Conservation (phyloP, 2,797 vertebrate genomes). For the Crocidura indochinensis region DNA sequence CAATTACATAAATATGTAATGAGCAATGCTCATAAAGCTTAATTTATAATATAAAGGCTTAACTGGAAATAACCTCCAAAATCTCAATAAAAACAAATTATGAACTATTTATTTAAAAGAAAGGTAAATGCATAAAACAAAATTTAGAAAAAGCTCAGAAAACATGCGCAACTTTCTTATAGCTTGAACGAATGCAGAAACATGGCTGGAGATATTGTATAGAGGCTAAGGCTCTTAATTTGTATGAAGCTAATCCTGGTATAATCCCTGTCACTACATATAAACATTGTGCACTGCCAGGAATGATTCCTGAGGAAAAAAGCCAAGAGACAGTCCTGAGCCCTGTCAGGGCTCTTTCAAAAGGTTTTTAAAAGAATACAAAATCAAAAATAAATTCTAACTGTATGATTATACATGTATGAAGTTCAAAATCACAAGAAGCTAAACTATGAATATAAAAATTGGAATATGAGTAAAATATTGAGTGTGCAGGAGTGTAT, state of each 20-base stretch:
- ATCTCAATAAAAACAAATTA: not conserved
- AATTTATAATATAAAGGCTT: not conserved
- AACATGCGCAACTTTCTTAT: not conserved
- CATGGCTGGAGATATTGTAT: too few species aligned
- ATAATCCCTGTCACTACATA: too few species aligned
- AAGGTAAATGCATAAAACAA: not conserved
- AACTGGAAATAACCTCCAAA: slow-evolving; percentile 7
- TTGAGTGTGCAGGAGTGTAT: not conserved
- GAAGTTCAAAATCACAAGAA: not conserved
- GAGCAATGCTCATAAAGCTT: not conserved
- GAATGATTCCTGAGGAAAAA: too few species aligned
- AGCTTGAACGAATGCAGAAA: slow-evolving; percentile 7
- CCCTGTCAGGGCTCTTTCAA: not conserved
- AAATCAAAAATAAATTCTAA: not conserved
- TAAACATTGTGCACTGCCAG: too few species aligned
- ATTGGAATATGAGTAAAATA: not conserved
- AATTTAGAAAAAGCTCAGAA: not conserved
- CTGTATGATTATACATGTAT: not conserved
- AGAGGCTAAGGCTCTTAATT: too few species aligned
- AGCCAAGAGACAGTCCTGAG: not conserved
- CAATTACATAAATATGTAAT: not conserved
- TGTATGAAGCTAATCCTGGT: too few species aligned
- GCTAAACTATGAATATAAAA: slow-evolving; percentile 9
- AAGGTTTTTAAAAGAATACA: not conserved
- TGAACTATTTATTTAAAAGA: not conserved